Percentiles rank a stretch among this genome's conserved stretches.
These are phyloP conservation scores for Eulemur rubriventer DNA, from an alignment of 2,797 vertebrate genomes.

Conservation along the genomic window DNA sequence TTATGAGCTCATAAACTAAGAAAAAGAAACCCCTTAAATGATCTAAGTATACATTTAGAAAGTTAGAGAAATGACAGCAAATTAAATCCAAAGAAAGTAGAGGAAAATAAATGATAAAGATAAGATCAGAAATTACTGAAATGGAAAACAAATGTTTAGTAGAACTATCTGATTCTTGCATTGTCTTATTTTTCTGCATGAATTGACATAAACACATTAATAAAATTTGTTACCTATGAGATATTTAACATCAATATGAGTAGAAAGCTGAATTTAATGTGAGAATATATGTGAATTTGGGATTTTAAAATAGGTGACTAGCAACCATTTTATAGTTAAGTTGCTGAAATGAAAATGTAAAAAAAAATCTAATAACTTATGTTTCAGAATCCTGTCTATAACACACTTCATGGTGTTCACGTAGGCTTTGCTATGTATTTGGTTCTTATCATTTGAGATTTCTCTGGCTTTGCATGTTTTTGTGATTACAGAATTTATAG, in stretches of 20 bases:
- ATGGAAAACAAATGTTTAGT: not conserved
- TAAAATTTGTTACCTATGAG: conserved; percentile 76
- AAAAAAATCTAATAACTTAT: conserved; percentile 80
- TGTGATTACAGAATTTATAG: conserved; percentile 87
- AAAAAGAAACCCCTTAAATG: not conserved
- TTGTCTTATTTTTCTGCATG: conserved; percentile 84
- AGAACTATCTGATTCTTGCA: conserved; percentile 78
- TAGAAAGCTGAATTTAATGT: conserved; percentile 83
- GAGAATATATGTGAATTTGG: conserved; percentile 84
- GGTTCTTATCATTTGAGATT: conserved; percentile 81
- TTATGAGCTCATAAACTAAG: not conserved
- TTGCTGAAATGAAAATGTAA: conserved; percentile 81
- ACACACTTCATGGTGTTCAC: conserved; percentile 72
- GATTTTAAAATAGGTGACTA: conserved; percentile 80
- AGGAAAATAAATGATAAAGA: not conserved
- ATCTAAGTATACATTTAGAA: not conserved
- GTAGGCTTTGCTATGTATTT: conserved; percentile 78
- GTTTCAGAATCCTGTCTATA: conserved; percentile 80
- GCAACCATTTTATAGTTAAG: conserved; percentile 71
- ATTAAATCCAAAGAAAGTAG: not conserved
- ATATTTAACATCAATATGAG: conserved; percentile 74
- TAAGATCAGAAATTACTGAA: not conserved
- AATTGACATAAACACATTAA: conserved; percentile 82
- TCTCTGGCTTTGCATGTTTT: conserved; percentile 79
- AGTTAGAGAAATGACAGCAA: not conserved